Evolutionary conservation across 2,797 vertebrate genomes (phyloP).

Genomic region (Melanotaenia parkinsoni): DNA sequence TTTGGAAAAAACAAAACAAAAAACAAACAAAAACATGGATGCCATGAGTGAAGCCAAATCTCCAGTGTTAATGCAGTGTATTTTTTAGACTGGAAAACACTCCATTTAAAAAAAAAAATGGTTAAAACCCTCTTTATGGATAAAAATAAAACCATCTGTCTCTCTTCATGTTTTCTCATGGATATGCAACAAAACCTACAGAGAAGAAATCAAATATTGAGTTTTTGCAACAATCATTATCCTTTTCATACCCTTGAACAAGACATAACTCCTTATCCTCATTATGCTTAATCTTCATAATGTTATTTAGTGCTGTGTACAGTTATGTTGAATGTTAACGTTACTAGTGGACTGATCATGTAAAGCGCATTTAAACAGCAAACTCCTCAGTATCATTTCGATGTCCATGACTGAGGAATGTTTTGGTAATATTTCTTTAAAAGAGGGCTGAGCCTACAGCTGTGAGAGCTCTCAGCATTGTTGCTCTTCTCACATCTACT

Average conservation of each 20-base stretch:
- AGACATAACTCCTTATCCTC: too few relatives aligned
- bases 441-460: constrained; percentile 58
- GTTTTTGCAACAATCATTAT: not conserved
- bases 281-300: not conserved
- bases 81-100: not conserved
- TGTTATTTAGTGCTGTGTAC: not conserved
- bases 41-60: not conserved
- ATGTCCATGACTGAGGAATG: constrained; percentile 49
- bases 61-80: too few relatives aligned
- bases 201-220: not conserved
- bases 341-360: not conserved
- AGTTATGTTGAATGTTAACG: not conserved
- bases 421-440: constrained; percentile 70
- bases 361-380: not conserved
- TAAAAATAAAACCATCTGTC: not conserved
- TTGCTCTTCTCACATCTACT: constrained; percentile 61
- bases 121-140: not conserved
- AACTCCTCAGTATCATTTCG: constrained; percentile 1
- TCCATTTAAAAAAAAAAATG: too few relatives aligned
- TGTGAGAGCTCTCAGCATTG: constrained; percentile 60
- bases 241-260: too few relatives aligned
- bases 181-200: not conserved
- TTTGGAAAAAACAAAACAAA: not conserved
- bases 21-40: not conserved
- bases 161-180: not conserved